Conservation (phyloP, 2,113 vertebrate species). For the Lepus timidus region DNA sequence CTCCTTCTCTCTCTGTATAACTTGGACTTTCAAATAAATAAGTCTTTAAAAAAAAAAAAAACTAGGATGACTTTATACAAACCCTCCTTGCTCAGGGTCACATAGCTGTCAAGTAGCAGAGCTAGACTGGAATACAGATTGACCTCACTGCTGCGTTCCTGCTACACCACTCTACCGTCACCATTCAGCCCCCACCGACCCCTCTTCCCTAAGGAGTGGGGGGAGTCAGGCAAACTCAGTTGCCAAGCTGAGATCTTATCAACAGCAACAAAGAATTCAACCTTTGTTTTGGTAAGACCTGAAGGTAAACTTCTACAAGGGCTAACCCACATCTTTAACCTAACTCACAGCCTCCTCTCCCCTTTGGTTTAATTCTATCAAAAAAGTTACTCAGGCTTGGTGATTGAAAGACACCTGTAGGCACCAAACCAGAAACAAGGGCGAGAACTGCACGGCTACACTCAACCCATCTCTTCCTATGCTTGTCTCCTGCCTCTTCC, state of each 20-base stretch:
- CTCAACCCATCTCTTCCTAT: not conserved
- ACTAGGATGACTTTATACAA: not conserved
- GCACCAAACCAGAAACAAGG: not conserved
- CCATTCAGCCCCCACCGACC: rapidly evolving
- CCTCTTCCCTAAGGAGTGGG: not conserved
- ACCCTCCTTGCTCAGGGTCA: not conserved
- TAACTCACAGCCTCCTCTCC: not conserved
- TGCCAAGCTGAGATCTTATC: not conserved
- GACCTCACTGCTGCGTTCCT: not conserved
- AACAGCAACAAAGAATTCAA: not conserved
- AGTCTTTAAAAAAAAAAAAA: not conserved
- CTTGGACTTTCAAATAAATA: too few relatives aligned
- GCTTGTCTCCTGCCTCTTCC: not conserved
- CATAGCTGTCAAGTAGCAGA: not conserved
- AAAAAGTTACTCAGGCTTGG: not conserved
- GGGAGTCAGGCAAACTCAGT: not conserved
- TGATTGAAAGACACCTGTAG: not conserved
- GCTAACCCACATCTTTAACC: not conserved
- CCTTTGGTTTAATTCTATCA: not conserved
- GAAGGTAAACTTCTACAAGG: not conserved
- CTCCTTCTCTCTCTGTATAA: too few relatives aligned
- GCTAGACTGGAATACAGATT: not conserved
- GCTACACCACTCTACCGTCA: not conserved
- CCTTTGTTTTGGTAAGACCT: not conserved
- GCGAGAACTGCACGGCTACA: not conserved